Evolutionary conservation across 2,113 vertebrate species (phyloP), one percentile per base, ranked within the genome.

Genomic region (Pterocles gutturalis): DNA sequence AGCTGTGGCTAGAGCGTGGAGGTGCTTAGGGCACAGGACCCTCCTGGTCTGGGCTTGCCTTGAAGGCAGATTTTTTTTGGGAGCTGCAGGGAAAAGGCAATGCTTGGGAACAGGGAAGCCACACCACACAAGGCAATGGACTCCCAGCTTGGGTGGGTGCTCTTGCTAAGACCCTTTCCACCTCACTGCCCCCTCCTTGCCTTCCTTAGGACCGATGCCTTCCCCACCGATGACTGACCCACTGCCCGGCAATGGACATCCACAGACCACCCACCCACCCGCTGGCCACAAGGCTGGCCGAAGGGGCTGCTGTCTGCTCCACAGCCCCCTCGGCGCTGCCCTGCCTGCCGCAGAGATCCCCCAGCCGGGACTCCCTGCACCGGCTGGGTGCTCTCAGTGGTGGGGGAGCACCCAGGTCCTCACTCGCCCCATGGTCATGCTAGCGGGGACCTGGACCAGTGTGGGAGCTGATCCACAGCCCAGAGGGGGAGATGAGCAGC

Each of bases 341-440:
- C 5, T 16, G 36, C 43, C 61, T 64, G 66, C 70, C 0, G 3
- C 70, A 72, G 75, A 83, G 84, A 90, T 45, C 5, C 15, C 38
- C 58, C 36, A 29, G 49, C 24, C 0, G 5, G 54, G 60, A 73
- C 26, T 25, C 24, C 46, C 8, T 17, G 36, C 34, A 21, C 41
- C 2, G 3, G 26, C 26, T 67, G 73, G 64, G 60, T 34, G 49
- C 20, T 91, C 36, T 83, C 5, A 2, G 57, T 0, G 7, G 57
- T 2, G 0, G 29, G 25, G 31, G 29, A 13, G 12, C 53, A 72
- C 53, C 36, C 34, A 24, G 53, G 70, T 83, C 62, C 24, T 80
- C 5, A 0, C 45, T 65, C 1, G 1, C 41, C n/a, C 28, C 58
- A 57, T 0, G 0, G 34, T 49, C n/a, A 43, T 0, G 1, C 5